These are phyloP conservation scores for Potorous gilbertii DNA, from an alignment of 2,797 vertebrate species.

Conservation along the genomic window DNA sequence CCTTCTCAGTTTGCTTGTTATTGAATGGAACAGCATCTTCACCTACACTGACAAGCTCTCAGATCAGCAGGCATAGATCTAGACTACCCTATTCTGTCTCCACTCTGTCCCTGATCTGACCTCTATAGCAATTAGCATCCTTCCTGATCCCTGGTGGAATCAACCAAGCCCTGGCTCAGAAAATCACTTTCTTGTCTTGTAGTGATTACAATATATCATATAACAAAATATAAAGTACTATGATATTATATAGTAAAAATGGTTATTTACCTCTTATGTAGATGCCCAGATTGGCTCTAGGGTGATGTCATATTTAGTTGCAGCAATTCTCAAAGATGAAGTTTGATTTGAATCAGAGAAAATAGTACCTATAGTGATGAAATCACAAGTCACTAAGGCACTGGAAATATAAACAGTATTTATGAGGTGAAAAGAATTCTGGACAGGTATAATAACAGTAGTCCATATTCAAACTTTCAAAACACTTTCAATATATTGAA, in stretches of 20 bases:
- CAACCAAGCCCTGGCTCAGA: background rate
- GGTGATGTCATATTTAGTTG: background rate
- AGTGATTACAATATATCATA: background rate
- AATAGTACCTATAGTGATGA: background rate
- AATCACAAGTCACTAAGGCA: background rate
- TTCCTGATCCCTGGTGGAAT: background rate
- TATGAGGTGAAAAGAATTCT: background rate
- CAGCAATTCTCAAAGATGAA: background rate
- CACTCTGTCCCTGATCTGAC: background rate
- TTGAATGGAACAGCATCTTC: background rate
- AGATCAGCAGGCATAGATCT: background rate
- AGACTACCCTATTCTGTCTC: background rate
- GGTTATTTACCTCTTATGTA: background rate
- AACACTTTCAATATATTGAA: background rate
- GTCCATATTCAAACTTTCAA: background rate
- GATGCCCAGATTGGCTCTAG: background rate
- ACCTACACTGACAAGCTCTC: background rate
- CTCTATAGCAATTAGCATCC: background rate
- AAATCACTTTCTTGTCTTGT: background rate
- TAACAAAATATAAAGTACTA: background rate
- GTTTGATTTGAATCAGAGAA: background rate
- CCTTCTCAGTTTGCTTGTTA: background rate
- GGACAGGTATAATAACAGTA: background rate
- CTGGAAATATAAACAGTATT: background rate
- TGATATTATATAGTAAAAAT: background rate